These are phyloP conservation scores for Muscina levida DNA, from an alignment of 2,888 invertebrate species.

Conservation along the genomic window DNA sequence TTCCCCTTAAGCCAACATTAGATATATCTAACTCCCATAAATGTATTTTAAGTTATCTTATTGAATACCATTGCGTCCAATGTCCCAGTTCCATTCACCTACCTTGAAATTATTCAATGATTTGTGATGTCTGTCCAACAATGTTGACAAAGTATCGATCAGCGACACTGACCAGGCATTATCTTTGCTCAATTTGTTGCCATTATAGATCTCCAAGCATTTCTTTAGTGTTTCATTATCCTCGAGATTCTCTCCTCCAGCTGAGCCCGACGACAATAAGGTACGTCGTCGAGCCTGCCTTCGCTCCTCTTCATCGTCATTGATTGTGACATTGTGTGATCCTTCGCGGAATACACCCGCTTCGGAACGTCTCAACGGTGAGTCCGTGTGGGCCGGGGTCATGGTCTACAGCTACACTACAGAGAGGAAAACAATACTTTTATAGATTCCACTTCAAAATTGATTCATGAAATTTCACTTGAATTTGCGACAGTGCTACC, in stretches of 20 bases:
- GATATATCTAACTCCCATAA: too few relatives aligned
- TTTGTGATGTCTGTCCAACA: conserved; percentile 86
- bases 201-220: conserved; percentile 89
- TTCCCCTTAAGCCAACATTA: too few relatives aligned
- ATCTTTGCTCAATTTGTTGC: conserved; percentile 93
- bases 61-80: too few relatives aligned
- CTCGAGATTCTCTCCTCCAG: conserved; percentile 69
- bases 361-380: conserved; percentile 76
- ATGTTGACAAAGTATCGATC: conserved; percentile 90
- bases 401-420: conserved; percentile 68
- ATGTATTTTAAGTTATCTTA: too few relatives aligned
- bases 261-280: conserved; percentile 63
- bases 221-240: conserved; percentile 86
- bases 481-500: too few relatives aligned
- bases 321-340: conserved; percentile 67
- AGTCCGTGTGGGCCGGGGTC: conserved; percentile 77
- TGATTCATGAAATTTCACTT: conserved; percentile 52
- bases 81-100: too few relatives aligned
- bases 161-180: conserved; percentile 94
- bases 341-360: conserved; percentile 72
- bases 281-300: conserved; percentile 78
- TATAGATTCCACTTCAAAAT: neutral
- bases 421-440: neutral
- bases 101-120: conserved; percentile 88
- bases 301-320: conserved; percentile 84